Conservation (phyloP, 2,797 vertebrate genomes). For the Urocyon cinereoargenteus region DNA sequence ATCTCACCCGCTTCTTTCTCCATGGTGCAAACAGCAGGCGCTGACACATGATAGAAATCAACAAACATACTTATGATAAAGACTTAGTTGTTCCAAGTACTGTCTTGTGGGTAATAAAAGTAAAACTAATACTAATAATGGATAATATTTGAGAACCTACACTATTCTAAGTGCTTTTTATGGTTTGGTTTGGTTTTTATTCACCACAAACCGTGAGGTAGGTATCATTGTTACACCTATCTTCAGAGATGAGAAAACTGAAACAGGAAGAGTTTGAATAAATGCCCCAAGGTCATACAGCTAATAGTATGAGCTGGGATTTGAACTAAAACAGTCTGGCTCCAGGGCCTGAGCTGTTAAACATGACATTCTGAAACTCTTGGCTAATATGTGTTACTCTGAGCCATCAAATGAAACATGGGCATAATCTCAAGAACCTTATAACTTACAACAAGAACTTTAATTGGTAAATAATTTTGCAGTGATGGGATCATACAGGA, state of each 20-base stretch:
- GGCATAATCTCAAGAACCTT: neutral
- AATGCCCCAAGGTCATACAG: neutral
- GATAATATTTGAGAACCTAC: neutral
- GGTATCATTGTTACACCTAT: neutral
- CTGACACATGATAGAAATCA: neutral
- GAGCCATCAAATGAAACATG: neutral
- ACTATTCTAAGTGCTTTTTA: neutral
- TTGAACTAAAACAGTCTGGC: neutral
- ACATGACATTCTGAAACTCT: neutral
- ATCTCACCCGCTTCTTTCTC: neutral
- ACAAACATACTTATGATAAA: neutral
- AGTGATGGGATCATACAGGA: neutral
- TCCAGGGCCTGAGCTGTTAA: neutral
- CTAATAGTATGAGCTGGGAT: neutral
- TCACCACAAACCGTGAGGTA: neutral
- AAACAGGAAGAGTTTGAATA: neutral
- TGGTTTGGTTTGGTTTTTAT: neutral
- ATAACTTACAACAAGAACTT: neutral
- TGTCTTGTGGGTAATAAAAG: neutral
- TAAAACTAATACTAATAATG: neutral
- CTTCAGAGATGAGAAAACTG: conserved; percentile 9
- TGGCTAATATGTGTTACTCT: neutral
- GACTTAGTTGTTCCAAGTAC: neutral
- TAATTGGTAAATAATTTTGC: neutral
- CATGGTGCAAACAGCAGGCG: neutral